Conservation (phyloP, 2,113 vertebrate species). For the Rhynchomys soricoides region DNA sequence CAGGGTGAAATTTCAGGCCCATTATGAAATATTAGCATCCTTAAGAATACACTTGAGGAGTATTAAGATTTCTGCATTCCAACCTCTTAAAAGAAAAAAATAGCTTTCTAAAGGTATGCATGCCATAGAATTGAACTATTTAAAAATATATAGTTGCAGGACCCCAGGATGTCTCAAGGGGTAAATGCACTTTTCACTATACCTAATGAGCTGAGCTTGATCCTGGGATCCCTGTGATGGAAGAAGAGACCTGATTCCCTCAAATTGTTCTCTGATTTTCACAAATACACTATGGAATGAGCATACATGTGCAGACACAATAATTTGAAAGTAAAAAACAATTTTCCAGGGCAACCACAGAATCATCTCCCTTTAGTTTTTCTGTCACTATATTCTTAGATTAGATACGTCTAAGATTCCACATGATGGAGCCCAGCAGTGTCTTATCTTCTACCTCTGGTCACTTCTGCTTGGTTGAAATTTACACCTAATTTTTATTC, state of each 20-base stretch:
- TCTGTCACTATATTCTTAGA: neutral
- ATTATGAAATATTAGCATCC: neutral
- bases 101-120: neutral
- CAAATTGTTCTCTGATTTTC: too few relatives aligned
- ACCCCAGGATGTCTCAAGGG: neutral
- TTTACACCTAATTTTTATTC: neutral
- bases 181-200: neutral
- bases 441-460: neutral
- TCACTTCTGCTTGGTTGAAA: neutral
- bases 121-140: neutral
- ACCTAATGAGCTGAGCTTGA: neutral
- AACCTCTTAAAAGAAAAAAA: neutral
- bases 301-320: too few relatives aligned
- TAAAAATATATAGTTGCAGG: neutral
- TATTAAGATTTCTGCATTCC: neutral
- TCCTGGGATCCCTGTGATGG: neutral
- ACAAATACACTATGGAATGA: neutral
- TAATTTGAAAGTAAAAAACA: neutral
- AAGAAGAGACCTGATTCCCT: neutral
- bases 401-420: neutral
- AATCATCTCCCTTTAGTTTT: neutral
- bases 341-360: neutral
- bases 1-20: neutral
- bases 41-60: neutral
- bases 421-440: neutral